These are phyloP conservation scores for Acrobasis consociella DNA, from an alignment of 2,888 invertebrate genomes.

Conservation along the genomic window DNA sequence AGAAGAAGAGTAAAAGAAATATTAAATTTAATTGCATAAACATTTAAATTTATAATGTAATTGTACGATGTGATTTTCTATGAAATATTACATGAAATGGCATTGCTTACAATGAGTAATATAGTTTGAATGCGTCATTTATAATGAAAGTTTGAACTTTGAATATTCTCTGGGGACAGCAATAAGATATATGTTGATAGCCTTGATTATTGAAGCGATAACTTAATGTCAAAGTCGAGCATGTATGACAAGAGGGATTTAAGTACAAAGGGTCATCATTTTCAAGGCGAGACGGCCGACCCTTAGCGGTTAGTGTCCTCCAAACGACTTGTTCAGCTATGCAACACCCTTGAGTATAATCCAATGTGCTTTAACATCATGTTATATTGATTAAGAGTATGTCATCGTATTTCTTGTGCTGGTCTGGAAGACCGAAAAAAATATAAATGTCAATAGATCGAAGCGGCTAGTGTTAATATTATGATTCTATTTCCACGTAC, in stretches of 20 bases:
- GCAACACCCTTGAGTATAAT: slow-evolving; percentile 58
- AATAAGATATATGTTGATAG: slow-evolving; percentile 13
- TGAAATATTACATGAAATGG: background rate
- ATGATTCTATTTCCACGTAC: too few species aligned
- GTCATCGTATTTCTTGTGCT: too few species aligned
- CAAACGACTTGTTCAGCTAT: slow-evolving; percentile 70
- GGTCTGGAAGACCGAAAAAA: too few species aligned
- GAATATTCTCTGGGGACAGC: background rate
- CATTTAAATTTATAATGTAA: background rate
- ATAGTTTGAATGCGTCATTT: slow-evolving; percentile 1
- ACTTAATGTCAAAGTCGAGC: slow-evolving; percentile 15
- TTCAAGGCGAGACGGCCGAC: slow-evolving; percentile 48
- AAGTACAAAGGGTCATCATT: slow-evolving; percentile 58
- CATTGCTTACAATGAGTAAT: background rate
- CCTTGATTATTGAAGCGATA: slow-evolving; percentile 16
- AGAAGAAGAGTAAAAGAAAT: too few species aligned
- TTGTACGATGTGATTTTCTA: background rate
- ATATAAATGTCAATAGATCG: too few species aligned
- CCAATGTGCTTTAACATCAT: slow-evolving; percentile 42
- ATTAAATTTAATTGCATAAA: background rate
- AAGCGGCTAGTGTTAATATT: too few species aligned
- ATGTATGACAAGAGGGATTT: slow-evolving; percentile 10
- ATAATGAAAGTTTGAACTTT: background rate
- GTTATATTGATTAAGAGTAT: background rate
- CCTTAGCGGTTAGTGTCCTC: slow-evolving; percentile 42